phyloP scores from a whole-genome alignment of 2,797 vertebrate species.

The Uromys caudimaculatus region DNA sequence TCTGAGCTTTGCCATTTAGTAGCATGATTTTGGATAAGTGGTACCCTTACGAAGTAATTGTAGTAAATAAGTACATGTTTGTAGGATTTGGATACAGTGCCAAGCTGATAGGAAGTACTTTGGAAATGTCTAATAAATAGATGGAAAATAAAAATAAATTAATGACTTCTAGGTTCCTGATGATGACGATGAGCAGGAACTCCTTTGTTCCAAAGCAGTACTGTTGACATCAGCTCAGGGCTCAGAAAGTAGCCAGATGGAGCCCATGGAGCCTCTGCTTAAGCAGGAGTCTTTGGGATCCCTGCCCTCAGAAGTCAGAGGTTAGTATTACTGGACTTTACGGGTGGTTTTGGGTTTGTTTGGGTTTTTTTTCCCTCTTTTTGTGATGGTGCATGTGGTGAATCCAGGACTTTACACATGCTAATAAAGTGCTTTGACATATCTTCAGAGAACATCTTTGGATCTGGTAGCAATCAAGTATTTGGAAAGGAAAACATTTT shows the following conservation, averaged over 20 bases:
- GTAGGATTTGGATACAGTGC: background rate
- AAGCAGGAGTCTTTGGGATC: constrained; percentile 1
- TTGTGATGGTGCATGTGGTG: background rate
- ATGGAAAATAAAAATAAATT: background rate
- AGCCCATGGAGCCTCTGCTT: constrained; percentile 7
- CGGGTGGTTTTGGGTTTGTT: no score
- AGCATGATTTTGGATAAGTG: background rate
- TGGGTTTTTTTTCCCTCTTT: background rate
- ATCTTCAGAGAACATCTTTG: background rate
- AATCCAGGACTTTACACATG: background rate
- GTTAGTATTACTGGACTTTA: constrained; percentile 52
- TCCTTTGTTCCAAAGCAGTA: constrained; percentile 45
- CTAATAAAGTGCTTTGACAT: background rate
- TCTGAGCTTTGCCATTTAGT: background rate
- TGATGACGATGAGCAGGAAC: constrained; percentile 23
- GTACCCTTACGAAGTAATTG: background rate
- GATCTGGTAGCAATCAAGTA: background rate
- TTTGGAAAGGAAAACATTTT: background rate
- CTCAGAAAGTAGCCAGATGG: constrained; percentile 28
- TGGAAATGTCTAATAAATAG: constrained; percentile 13
- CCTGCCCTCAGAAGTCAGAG: background rate
- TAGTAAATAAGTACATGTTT: background rate
- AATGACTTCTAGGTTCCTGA: constrained; percentile 61
- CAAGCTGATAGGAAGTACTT: background rate
- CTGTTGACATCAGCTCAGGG: background rate